Percentiles rank a stretch among this genome's conserved stretches.
Conservation (phyloP, 2,888 invertebrate genomes). For the Lamellibrachia columna region DNA sequence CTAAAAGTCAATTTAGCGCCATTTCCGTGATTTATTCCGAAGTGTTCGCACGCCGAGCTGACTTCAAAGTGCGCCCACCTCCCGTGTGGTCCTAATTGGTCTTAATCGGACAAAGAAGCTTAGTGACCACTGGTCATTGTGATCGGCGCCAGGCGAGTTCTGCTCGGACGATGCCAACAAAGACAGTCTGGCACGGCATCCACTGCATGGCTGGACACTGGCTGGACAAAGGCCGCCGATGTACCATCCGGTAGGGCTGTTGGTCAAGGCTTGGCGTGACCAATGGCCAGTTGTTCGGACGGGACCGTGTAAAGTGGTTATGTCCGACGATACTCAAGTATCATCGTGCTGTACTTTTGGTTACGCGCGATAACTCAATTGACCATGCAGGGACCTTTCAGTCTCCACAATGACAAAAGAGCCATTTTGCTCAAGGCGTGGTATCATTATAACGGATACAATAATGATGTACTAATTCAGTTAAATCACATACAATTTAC, state of each 20-base stretch:
- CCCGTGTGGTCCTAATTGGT: not conserved
- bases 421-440: no score
- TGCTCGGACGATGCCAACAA: not conserved
- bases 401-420: no score
- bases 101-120: constrained; percentile 16
- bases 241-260: not conserved
- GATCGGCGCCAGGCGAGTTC: not conserved
- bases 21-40: constrained; percentile 10
- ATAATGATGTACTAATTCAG: no score
- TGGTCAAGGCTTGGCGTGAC: not conserved
- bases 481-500: no score
- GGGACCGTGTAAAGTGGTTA: not conserved
- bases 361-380: no score
- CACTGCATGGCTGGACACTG: not conserved
- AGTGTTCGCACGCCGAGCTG: not conserved
- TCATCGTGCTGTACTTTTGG: no score
- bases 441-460: no score
- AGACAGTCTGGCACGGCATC: constrained; percentile 1
- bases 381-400: no score
- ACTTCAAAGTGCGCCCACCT: not conserved
- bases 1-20: constrained; percentile 16
- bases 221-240: not conserved
- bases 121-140: not conserved
- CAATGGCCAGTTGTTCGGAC: not conserved
- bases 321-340: not conserved